phyloP scores from a whole-genome alignment of 2,888 invertebrate genomes.

The Ichneumon xanthorius region DNA sequence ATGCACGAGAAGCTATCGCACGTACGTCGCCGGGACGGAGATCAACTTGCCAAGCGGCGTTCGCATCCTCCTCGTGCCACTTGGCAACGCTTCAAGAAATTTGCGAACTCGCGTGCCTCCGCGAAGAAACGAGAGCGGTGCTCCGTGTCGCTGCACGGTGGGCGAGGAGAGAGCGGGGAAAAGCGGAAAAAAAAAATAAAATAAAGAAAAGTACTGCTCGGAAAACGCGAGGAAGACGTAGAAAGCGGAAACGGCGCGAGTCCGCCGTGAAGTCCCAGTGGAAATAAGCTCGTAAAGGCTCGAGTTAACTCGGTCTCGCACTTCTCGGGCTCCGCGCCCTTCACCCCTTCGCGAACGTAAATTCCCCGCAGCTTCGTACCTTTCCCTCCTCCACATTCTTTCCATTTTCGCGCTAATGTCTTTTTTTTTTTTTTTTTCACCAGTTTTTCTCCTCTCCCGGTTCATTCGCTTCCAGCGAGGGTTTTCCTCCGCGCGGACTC shows the following conservation, averaged over 20 bases:
- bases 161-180: constrained; percentile 38
- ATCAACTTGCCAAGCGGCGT: constrained; percentile 59
- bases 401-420: constrained; percentile 22
- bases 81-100: constrained; percentile 73
- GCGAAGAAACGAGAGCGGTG: constrained; percentile 59
- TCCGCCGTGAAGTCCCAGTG: constrained; percentile 63
- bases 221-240: constrained; percentile 64
- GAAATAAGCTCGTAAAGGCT: constrained; percentile 70
- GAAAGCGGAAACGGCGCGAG: constrained; percentile 61
- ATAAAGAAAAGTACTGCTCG: constrained; percentile 41
- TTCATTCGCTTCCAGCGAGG: constrained; percentile 9
- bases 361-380: constrained; percentile 60
- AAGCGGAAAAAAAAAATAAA: constrained; percentile 33
- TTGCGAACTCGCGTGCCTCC: constrained; percentile 70
- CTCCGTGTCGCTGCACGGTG: constrained; percentile 13
- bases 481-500: constrained; percentile 10
- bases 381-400: constrained; percentile 14
- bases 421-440: constrained; percentile 21
- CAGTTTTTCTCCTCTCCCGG: constrained; percentile 5
- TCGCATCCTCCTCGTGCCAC: constrained; percentile 65
- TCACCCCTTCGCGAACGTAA: constrained; percentile 57
- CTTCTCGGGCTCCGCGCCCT: constrained; percentile 55
- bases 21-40: constrained; percentile 47
- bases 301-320: constrained; percentile 69
- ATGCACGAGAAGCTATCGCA: constrained; percentile 25